A percentile compares a stretch with the other conserved stretches of the same genome.
Conservation (phyloP, 2,797 vertebrate species). For the Tapirus indicus region DNA sequence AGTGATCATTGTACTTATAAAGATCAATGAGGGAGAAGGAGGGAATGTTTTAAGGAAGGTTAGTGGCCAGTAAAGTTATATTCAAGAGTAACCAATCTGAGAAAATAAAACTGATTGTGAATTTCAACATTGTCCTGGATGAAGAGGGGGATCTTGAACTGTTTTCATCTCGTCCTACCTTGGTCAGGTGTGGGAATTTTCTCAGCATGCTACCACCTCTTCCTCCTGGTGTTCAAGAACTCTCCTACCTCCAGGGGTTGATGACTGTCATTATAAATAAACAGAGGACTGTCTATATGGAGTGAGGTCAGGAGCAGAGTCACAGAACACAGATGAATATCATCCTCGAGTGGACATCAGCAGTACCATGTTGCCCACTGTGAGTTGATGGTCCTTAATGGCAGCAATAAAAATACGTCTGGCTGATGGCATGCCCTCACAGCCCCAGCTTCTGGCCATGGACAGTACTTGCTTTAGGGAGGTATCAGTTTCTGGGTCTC, state of each 20-base stretch:
- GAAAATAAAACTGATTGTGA: neutral
- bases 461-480: neutral
- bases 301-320: neutral
- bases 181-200: neutral
- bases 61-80: neutral
- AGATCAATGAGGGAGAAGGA: neutral
- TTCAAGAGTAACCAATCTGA: neutral
- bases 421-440: neutral
- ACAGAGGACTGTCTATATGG: neutral
- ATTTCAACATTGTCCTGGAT: neutral
- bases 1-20: neutral
- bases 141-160: neutral
- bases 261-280: neutral
- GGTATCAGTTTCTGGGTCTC: neutral
- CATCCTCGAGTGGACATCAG: neutral
- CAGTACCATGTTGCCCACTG: too few relatives aligned
- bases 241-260: neutral
- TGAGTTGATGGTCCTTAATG: neutral
- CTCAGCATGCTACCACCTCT: neutral
- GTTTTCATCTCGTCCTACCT: neutral
- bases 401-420: neutral
- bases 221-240: neutral
- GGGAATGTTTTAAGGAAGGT: neutral
- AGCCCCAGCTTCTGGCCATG: neutral
- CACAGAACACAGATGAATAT: neutral